phyloP scores from a whole-genome alignment of 1,140 invertebrate genomes.

The Triops cancriformis region DNA sequence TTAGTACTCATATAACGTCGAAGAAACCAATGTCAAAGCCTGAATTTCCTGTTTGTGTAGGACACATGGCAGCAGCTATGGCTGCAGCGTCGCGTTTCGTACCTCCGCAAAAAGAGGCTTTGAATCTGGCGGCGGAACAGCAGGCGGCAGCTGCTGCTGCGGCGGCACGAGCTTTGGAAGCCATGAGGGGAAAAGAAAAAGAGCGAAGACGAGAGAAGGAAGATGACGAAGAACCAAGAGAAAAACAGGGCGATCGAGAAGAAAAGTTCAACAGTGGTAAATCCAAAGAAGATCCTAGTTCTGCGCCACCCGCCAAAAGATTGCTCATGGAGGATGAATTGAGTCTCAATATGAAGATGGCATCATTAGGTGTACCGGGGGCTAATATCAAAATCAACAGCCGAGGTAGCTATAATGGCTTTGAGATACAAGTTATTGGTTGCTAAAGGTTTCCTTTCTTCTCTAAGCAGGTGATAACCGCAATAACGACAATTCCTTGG shows the following conservation, averaged over 20 bases:
- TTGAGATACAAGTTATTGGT: neutral
- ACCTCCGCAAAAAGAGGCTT: conserved; percentile 48
- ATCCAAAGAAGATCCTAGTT: conserved; percentile 30
- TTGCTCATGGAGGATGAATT: conserved; percentile 42
- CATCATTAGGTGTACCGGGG: conserved; percentile 44
- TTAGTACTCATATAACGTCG: neutral
- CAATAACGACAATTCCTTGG: conserved; percentile 71
- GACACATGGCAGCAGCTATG: conserved; percentile 31
- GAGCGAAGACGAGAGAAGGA: conserved; percentile 32
- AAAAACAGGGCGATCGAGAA: conserved; percentile 30
- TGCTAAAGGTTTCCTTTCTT: conserved; percentile 25
- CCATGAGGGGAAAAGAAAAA: conserved; percentile 36
- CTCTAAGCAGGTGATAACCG: conserved; percentile 46
- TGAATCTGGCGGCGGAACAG: conserved; percentile 46
- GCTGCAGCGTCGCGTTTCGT: conserved; percentile 39
- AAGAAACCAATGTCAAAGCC: neutral
- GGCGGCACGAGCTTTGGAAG: conserved; percentile 39
- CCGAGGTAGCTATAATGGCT: conserved; percentile 51
- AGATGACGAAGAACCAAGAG: conserved; percentile 33
- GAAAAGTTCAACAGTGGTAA: conserved; percentile 26
- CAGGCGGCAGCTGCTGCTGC: conserved; percentile 33
- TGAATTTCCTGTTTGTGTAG: conserved; percentile 11
- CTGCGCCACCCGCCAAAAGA: conserved; percentile 39
- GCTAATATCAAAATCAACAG: conserved; percentile 84
- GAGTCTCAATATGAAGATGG: conserved; percentile 32